Evolutionary conservation across 1,140 invertebrate genomes (phyloP).

Genomic region (Drosophila nigromelanica): DNA sequence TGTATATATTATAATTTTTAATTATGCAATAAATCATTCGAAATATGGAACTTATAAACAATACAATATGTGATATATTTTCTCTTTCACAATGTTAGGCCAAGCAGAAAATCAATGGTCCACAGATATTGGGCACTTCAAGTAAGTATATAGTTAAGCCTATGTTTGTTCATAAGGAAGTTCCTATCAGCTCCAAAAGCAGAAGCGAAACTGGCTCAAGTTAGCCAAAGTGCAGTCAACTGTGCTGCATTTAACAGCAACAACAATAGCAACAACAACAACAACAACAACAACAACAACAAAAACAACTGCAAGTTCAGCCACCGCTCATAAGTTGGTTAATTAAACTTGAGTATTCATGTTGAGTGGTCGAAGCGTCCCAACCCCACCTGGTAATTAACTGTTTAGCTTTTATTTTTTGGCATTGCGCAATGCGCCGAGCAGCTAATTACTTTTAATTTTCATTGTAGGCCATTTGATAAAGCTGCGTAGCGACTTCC

Average conservation of each 20-base stretch:
- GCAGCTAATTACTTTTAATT: constrained; percentile 71
- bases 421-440: constrained; percentile 52
- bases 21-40: not conserved
- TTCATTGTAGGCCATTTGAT: constrained; percentile 66
- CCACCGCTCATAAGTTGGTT: constrained; percentile 4
- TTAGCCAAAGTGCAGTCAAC: constrained; percentile 34
- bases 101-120: constrained; percentile 50
- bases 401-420: constrained; percentile 30
- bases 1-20: not conserved
- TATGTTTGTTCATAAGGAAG: constrained; percentile 52
- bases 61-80: not conserved
- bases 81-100: constrained; percentile 34
- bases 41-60: too few species aligned
- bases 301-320: not conserved
- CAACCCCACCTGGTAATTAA: constrained; percentile 39
- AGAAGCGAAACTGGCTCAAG: constrained; percentile 11
- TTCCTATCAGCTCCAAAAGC: constrained; percentile 19
- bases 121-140: not conserved
- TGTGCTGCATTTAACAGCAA: constrained; percentile 14
- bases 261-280: not conserved
- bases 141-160: constrained; percentile 17
- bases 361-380: constrained; percentile 9
- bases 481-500: constrained; percentile 50
- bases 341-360: constrained; percentile 40
- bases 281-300: not conserved